Evolutionary conservation across 2,888 invertebrate species (phyloP).

Genomic region (Drosophila parthenogenetica): DNA sequence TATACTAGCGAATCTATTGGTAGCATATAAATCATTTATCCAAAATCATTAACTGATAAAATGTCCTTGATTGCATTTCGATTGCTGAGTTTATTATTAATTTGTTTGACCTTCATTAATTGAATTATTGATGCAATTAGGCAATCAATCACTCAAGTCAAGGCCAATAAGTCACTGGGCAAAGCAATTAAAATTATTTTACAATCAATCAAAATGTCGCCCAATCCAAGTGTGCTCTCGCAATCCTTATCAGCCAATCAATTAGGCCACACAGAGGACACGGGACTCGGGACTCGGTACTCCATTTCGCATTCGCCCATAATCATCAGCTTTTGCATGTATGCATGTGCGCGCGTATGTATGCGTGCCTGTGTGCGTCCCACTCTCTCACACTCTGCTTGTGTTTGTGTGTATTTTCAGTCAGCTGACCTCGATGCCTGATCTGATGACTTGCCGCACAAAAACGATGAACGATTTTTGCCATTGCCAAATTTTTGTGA

Average conservation of each 20-base stretch:
- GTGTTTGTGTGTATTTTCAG: conserved; percentile 42
- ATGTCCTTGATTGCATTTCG: background rate
- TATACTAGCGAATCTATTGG: no score
- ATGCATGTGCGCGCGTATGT: no score
- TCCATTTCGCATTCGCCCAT: conserved; percentile 4
- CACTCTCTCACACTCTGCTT: no score
- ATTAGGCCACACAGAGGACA: conserved; percentile 38
- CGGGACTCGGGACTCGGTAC: background rate
- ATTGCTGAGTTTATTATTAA: background rate
- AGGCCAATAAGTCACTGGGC: conserved; percentile 40
- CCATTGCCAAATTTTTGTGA: conserved; percentile 52
- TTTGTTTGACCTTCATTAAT: conserved; percentile 29
- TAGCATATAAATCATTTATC: no score
- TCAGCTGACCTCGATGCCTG: conserved; percentile 54
- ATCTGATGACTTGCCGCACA: conserved; percentile 26
- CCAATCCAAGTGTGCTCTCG: conserved; percentile 29
- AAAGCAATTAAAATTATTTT: conserved; percentile 68
- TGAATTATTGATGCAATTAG: conserved; percentile 44
- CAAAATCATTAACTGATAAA: no score
- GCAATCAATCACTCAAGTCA: conserved; percentile 43
- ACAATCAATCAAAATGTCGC: conserved; percentile 71
- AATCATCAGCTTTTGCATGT: conserved; percentile 10
- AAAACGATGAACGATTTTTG: conserved; percentile 32
- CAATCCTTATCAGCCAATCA: conserved; percentile 50
- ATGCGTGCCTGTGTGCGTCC: no score